Conservation (phyloP, 2,888 invertebrate species). For the Notodromas monacha region DNA sequence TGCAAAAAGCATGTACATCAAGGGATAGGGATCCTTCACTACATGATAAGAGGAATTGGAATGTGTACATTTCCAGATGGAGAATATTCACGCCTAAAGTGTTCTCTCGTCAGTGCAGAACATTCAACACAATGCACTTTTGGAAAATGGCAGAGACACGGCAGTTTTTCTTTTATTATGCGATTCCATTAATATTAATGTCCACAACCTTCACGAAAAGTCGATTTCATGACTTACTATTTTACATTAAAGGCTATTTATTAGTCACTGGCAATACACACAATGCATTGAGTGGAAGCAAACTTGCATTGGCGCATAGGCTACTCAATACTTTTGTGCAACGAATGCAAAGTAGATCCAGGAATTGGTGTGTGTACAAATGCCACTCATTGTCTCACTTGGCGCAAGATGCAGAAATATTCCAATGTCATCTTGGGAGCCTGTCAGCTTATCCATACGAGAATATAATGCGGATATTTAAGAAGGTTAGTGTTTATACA, state of each 20-base stretch:
- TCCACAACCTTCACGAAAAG: slow-evolving; percentile 4
- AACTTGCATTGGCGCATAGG: slow-evolving; percentile 4
- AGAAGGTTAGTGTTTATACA: slow-evolving; percentile 4
- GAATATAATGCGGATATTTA: slow-evolving; percentile 4
- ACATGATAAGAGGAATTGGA: slow-evolving; percentile 4
- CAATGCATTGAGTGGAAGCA: slow-evolving; percentile 4
- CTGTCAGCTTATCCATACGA: slow-evolving; percentile 4
- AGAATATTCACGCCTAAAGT: slow-evolving; percentile 4
- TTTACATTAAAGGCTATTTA: slow-evolving; percentile 4
- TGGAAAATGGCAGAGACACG: slow-evolving; percentile 4
- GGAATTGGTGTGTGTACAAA: slow-evolving; percentile 4
- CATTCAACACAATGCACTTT: slow-evolving; percentile 4
- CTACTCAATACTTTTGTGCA: slow-evolving; percentile 4
- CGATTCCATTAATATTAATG: slow-evolving; percentile 4
- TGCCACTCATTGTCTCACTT: slow-evolving; percentile 4
- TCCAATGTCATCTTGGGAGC: slow-evolving; percentile 4
- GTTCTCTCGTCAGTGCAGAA: slow-evolving; percentile 4
- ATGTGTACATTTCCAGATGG: slow-evolving; percentile 4
- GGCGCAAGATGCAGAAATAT: slow-evolving; percentile 4
- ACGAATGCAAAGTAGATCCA: slow-evolving; percentile 4
- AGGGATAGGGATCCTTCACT: slow-evolving; percentile 4
- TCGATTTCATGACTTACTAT: slow-evolving; percentile 4
- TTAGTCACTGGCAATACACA: slow-evolving; percentile 4
- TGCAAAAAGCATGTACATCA: slow-evolving; percentile 4
- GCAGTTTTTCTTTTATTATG: slow-evolving; percentile 4